phyloP scores from a whole-genome alignment of 2,888 invertebrate genomes.

The Willowsia nigromaculata region DNA sequence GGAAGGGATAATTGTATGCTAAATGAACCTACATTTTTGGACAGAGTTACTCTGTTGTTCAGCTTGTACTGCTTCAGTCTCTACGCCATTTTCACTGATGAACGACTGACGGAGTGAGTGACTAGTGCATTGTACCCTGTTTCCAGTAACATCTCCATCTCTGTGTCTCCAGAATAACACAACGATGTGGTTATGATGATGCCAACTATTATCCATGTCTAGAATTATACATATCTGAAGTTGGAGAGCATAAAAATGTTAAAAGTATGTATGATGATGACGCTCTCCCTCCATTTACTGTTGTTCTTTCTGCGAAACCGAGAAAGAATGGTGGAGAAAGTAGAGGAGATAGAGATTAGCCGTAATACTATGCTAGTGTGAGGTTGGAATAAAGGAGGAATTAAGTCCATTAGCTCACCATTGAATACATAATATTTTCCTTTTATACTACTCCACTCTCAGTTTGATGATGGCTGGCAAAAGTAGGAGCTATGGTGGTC shows the following conservation, averaged over 20 bases:
- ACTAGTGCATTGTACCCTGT: constrained; percentile 10
- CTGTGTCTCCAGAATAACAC: neutral
- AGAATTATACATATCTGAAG: neutral
- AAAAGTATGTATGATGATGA: constrained; percentile 8
- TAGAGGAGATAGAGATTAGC: constrained; percentile 32
- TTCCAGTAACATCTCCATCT: neutral
- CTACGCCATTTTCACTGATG: constrained; percentile 34
- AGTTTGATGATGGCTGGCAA: constrained; percentile 13
- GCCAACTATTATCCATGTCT: constrained; percentile 26
- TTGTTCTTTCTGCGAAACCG: neutral
- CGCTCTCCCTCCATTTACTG: neutral
- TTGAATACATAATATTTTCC: constrained; percentile 53
- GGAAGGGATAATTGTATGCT: neutral
- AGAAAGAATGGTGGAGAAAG: neutral
- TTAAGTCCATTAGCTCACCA: constrained; percentile 65
- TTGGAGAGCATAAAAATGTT: neutral
- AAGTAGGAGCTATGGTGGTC: neutral
- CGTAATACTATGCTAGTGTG: constrained; percentile 22
- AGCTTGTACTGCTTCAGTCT: neutral
- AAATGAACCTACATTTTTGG: constrained; percentile 29
- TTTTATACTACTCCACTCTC: constrained; percentile 42
- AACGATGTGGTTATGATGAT: constrained; percentile 6
- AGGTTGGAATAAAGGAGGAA: constrained; percentile 55
- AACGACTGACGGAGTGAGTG: constrained; percentile 55
- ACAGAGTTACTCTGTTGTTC: neutral